Evolutionary conservation across 2,113 vertebrate genomes (phyloP).

Genomic region (Brevimyrus niger): DNA sequence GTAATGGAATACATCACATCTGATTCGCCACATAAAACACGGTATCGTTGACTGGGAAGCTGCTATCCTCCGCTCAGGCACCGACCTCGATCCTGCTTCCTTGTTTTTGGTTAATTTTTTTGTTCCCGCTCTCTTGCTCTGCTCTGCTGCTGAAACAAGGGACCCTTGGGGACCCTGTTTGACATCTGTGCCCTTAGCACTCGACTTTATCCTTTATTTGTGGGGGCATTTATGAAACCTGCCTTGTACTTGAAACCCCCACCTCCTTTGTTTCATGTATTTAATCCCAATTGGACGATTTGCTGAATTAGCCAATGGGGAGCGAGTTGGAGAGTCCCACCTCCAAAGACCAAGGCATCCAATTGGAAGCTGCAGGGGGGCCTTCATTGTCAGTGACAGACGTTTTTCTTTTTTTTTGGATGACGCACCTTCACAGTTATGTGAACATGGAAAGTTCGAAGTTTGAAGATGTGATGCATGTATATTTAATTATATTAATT

Average conservation of each 20-base stretch:
- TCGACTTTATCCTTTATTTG: background rate
- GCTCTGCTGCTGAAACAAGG: background rate
- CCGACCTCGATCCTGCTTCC: background rate
- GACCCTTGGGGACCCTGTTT: background rate
- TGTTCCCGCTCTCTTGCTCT: background rate
- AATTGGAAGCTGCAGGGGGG: background rate
- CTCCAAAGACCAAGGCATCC: background rate
- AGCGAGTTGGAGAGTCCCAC: background rate
- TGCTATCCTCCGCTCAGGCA: background rate
- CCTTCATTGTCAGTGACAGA: background rate
- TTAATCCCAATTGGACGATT: background rate
- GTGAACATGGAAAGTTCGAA: background rate
- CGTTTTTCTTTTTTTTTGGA: background rate
- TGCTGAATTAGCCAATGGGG: conserved; percentile 5
- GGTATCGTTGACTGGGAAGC: conserved; percentile 37
- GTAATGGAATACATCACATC: conserved; percentile 60
- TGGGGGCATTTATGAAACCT: background rate
- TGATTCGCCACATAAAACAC: conserved; percentile 51
- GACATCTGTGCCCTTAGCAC: conserved; percentile 1
- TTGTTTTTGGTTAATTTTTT: too few relatives aligned
- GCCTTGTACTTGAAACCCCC: background rate
- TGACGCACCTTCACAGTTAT: background rate
- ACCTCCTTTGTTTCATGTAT: background rate
- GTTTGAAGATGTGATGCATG: background rate
- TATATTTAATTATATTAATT: background rate